Evolutionary conservation across 2,888 invertebrate species (phyloP).

Genomic region (Corbicula japonica): DNA sequence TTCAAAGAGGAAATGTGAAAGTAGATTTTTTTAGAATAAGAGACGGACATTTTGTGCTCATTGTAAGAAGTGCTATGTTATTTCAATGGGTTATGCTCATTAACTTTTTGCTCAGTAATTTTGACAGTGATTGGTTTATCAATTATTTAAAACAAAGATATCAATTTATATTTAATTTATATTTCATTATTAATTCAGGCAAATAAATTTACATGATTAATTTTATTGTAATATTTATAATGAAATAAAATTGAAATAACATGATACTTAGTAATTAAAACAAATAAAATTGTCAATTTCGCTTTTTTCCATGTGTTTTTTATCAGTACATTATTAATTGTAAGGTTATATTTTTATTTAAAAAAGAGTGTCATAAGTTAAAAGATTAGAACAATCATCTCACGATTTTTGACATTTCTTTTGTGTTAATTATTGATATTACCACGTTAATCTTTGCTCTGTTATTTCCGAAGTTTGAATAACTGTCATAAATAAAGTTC

Average conservation of each 20-base stretch:
- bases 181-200: background rate
- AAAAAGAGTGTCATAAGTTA: constrained; percentile 17
- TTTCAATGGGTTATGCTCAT: no score
- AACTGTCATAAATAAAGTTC: constrained; percentile 35
- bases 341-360: background rate
- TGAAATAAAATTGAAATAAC: background rate
- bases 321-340: constrained; percentile 4
- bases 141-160: constrained; percentile 1
- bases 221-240: background rate
- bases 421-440: constrained; percentile 35
- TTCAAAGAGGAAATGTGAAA: no score
- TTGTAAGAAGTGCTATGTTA: no score
- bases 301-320: background rate
- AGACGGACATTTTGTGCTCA: no score
- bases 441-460: constrained; percentile 13
- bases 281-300: background rate
- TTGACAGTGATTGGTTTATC: background rate
- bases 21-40: no score
- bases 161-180: background rate
- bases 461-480: constrained; percentile 33
- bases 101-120: no score
- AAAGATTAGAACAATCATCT: constrained; percentile 10
- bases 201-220: no score
- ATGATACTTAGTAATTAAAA: background rate
- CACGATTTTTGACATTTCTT: constrained; percentile 23